phyloP scores from a whole-genome alignment of 2,888 invertebrate species.

The Dugesia japonica region DNA sequence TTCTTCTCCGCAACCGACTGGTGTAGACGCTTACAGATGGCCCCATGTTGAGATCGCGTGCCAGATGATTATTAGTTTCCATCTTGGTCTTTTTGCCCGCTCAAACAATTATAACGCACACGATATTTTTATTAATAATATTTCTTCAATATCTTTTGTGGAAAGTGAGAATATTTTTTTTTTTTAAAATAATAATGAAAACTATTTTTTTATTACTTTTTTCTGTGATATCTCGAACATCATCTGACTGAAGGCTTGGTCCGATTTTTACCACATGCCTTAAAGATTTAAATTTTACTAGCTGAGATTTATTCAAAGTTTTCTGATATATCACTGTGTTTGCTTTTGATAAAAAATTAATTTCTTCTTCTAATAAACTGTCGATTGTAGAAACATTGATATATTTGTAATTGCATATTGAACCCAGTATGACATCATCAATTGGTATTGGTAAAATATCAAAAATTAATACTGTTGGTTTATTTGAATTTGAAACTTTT shows the following conservation, averaged over 20 bases:
- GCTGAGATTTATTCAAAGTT: background rate
- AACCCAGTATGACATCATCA: background rate
- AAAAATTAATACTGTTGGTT: background rate
- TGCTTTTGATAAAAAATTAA: background rate
- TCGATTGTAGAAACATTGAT: background rate
- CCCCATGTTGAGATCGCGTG: constrained; percentile 20
- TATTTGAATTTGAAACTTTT: background rate
- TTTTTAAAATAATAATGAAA: background rate
- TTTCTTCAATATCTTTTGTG: background rate
- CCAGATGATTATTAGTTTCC: constrained; percentile 20
- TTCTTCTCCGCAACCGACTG: constrained; percentile 20
- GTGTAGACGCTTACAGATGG: constrained; percentile 20
- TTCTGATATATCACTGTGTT: background rate
- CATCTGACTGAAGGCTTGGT: background rate
- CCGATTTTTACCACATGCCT: background rate
- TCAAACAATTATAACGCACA: background rate
- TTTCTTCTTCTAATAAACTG: background rate
- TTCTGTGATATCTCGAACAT: background rate
- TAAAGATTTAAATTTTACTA: background rate
- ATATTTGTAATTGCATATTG: background rate
- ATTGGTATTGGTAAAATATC: background rate
- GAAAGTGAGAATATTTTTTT: background rate
- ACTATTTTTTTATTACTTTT: background rate
- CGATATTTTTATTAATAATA: constrained; percentile 20
- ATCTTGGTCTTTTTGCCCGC: background rate